Conservation (phyloP, 2,797 vertebrate species). For the Onychomys torridus region DNA sequence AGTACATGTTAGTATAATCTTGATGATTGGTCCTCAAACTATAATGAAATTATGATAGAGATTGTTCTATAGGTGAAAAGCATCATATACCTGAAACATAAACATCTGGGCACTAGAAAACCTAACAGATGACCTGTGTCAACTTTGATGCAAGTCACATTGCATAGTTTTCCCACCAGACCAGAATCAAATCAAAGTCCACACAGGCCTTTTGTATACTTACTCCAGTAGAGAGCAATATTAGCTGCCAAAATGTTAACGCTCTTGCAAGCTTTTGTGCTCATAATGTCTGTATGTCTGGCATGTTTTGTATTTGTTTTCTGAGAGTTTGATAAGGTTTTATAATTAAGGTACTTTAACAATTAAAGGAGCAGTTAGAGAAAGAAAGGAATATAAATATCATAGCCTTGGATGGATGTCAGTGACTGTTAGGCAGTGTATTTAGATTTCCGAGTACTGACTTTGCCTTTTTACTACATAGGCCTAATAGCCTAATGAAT, state of each 20-base stretch:
- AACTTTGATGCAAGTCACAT: not conserved
- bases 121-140: conserved; percentile 29
- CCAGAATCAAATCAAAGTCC: conserved; percentile 19
- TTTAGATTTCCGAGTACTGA: conserved; percentile 9
- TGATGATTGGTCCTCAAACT: conserved; percentile 42
- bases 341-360: conserved; percentile 44
- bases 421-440: not conserved
- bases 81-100: not conserved
- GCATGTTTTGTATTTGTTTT: conserved; percentile 34
- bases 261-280: conserved; percentile 39
- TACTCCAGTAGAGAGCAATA: not conserved
- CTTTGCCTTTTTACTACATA: conserved; percentile 56
- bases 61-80: conserved; percentile 17
- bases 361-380: conserved; percentile 40
- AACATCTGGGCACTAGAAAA: conserved; percentile 6
- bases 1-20: conserved; percentile 33
- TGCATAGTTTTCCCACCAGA: not conserved
- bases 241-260: conserved; percentile 24
- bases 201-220: not conserved
- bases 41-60: conserved; percentile 29
- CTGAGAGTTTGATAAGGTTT: conserved; percentile 37
- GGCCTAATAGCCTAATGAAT: conserved; percentile 57
- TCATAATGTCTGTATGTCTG: conserved; percentile 18
- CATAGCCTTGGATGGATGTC: not conserved
- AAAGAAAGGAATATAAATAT: conserved; percentile 13